Evolutionary conservation across 2,797 vertebrate genomes (phyloP), one percentile per base, ranked within the genome.

Genomic region (Catharus ustulatus): DNA sequence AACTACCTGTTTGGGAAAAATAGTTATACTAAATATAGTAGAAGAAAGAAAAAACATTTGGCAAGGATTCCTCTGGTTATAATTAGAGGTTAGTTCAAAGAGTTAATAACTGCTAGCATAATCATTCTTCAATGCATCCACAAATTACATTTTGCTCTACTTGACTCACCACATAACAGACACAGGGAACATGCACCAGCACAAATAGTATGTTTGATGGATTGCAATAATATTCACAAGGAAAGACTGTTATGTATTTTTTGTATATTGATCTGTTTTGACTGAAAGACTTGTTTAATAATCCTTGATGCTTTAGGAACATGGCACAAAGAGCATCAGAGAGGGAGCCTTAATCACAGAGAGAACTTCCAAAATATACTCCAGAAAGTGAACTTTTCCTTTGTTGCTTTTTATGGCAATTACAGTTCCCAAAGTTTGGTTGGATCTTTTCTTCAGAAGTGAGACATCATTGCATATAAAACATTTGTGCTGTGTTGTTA

Each of bases 221-320:
- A 85, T 61, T 71, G 26, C n/a, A 30, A 66, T 69, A 73, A 76
- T 75, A 79, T 84, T 87, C 86, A 77, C 49, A 84, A 89, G 29
- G 49, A 43, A 82, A 92, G 38, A 57, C 38, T 30, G 20, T 54
- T 38, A 40, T 15, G 8, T 73, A 3, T 52, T 75, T 93, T 67
- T 63, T 49, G 7, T 74, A 20, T 87, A 91, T 92, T 90, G 84
- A 89, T 89, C 78, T 84, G 18, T 89, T 95, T 89, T 90, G 63
- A 77, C 71, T 43, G 82, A 91, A 85, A 32, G 61, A 45, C 67
- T 87, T 64, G 23, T 82, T 93, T 86, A 89, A 84, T 69, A 89
- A 66, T 58, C 52, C 62, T 73, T 80, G 34, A 58, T 43, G 86
- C 32, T 73, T 91, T 27, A 86, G 9, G 29, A 84, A 73, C 10